Base-by-base conservation (phyloP, 1,140 invertebrate species). In the Euwallacea fornicatus region DNA sequence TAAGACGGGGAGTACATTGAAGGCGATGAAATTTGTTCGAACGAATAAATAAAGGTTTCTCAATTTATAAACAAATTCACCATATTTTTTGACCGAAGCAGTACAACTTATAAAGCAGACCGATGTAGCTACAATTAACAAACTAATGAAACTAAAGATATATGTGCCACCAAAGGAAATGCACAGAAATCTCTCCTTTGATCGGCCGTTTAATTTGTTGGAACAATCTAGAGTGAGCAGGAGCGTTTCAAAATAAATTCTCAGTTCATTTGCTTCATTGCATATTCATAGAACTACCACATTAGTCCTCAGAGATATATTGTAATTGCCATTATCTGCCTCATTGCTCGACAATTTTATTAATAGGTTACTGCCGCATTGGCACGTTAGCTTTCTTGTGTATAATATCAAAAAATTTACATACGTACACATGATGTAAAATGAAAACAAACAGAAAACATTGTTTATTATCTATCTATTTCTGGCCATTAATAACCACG, bases 291-390 rank as follows among this genome's bases (percentile, higher is more conserved):
- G 76, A 72, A 74, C 74, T 72, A 74, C 71, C 73, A 46, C 61
- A 46, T 73, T 73, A 65, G 72, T 77, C 73, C 76, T 75, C 46
- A 7, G 6, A 77, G 75, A 77, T 74, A 73, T 75, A 70, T 76
- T 58, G 74, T 75, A 77, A 78, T 77, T 77, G 77, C 75, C 75
- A 77, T 75, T 78, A 78, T 78, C 76, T 77, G 76, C 76, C 72
- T 75, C 6, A 46, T 15, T 47, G 61, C 10, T 63, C 21, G 61
- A 63, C 21, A 33, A 33, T 33, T 33, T 33, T 43, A 61, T 9
- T 61, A 61, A 61, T 61, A 41, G 59, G 42, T 42, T 43, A 61
- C n/a, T 41, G 42, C 59, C 42, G 42, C 59, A 33, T 61, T 61
- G 59, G 43, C 59, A 43, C 59, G 43, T 61, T 61, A 61, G 11